Evolutionary conservation across 2,888 invertebrate genomes (phyloP).

Genomic region (Palloptera scutellata): DNA sequence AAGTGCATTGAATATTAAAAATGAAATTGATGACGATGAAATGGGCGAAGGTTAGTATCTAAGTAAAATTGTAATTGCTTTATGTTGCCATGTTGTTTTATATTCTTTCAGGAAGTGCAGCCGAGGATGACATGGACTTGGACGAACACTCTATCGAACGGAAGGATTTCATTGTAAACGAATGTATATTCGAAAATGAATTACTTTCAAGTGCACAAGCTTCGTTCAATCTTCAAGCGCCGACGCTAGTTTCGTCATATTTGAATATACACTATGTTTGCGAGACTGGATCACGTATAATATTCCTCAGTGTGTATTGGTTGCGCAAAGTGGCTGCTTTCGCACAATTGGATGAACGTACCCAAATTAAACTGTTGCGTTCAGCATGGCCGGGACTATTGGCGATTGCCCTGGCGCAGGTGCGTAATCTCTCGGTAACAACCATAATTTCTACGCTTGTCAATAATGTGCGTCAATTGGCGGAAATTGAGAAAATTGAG

Average conservation of each 20-base stretch:
- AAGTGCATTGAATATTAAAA: conserved; percentile 47
- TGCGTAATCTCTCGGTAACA: conserved; percentile 78
- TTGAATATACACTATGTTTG: conserved; percentile 94
- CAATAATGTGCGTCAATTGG: conserved; percentile 68
- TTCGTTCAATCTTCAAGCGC: conserved; percentile 79
- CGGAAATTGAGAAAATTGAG: conserved; percentile 73
- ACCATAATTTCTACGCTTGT: conserved; percentile 80
- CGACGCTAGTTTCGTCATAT: conserved; percentile 83
- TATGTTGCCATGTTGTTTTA: neutral
- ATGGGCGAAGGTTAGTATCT: conserved; percentile 41
- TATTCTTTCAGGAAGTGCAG: conserved; percentile 37
- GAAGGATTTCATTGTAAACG: conserved; percentile 53
- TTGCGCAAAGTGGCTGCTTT: conserved; percentile 84
- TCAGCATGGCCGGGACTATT: conserved; percentile 94
- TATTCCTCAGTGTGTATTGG: conserved; percentile 93
- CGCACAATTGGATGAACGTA: conserved; percentile 80
- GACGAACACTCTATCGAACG: conserved; percentile 37
- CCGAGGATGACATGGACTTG: conserved; percentile 51
- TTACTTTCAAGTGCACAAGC: conserved; percentile 75
- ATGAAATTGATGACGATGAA: conserved; percentile 57
- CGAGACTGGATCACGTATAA: conserved; percentile 90
- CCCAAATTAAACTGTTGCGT: conserved; percentile 84
- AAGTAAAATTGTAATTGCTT: neutral
- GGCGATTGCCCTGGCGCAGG: conserved; percentile 88
- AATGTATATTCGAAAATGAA: conserved; percentile 67